These are phyloP conservation scores for Euzetes globulus DNA, from an alignment of 2,888 invertebrate species.

Conservation along the genomic window DNA sequence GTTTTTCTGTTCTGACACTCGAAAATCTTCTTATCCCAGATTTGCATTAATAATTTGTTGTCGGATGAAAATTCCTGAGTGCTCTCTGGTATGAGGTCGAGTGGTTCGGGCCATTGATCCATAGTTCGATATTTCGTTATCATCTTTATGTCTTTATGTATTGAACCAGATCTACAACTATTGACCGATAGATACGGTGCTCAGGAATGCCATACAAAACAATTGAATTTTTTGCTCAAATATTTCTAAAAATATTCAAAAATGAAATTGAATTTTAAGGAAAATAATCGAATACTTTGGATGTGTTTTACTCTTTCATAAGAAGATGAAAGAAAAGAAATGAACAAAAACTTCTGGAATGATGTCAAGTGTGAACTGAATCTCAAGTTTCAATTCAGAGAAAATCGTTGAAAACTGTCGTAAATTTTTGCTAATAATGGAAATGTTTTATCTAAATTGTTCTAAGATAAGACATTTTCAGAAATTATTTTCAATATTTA, in stretches of 20 bases:
- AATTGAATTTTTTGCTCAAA: neutral
- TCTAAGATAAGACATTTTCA: no score
- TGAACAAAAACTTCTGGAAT: neutral
- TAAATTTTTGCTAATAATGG: no score
- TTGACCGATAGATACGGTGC: neutral
- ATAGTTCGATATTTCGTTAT: neutral
- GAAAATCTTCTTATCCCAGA: neutral
- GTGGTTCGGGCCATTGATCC: neutral
- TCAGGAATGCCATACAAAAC: neutral
- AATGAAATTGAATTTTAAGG: neutral
- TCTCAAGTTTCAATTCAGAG: neutral
- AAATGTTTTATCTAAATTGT: no score
- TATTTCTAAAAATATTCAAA: no score
- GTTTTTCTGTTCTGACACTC: neutral
- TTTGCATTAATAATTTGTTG: conserved; percentile 4
- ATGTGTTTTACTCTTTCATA: neutral
- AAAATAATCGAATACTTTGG: neutral
- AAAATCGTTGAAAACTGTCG: neutral
- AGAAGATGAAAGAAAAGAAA: neutral
- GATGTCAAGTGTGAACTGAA: neutral
- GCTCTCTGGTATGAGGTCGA: neutral
- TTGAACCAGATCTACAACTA: neutral
- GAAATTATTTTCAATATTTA: no score
- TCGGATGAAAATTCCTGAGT: neutral
- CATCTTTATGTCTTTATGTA: neutral